Percentiles rank a stretch among this genome's conserved stretches.
Evolutionary conservation across 2,888 invertebrate species (phyloP).

Genomic region (Suillia variegata): DNA sequence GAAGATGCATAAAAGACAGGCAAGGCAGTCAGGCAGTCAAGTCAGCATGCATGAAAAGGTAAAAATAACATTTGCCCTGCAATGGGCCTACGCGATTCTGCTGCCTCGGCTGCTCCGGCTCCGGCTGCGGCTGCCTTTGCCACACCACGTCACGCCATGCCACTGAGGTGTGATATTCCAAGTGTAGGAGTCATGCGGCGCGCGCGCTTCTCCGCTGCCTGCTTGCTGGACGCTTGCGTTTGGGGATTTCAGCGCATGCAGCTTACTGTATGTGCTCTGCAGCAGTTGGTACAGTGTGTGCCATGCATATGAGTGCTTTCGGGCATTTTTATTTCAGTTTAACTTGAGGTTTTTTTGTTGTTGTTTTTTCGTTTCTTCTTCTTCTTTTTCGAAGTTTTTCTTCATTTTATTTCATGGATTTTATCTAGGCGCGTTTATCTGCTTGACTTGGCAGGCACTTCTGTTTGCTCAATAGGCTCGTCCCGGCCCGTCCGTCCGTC

Average conservation of each 20-base stretch:
- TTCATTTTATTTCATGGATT: conserved; percentile 1
- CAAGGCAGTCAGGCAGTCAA: not conserved
- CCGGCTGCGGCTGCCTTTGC: no score
- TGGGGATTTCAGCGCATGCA: conserved; percentile 11
- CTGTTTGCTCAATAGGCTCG: conserved; percentile 17
- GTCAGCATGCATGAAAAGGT: not conserved
- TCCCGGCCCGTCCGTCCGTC: no score
- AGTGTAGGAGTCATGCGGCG: conserved; percentile 54
- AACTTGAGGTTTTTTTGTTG: conserved; percentile 10
- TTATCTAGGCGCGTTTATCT: conserved; percentile 29
- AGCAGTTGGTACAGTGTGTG: not conserved
- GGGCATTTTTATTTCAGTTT: not conserved
- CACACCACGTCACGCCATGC: conserved; percentile 35
- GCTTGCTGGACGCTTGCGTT: conserved; percentile 15
- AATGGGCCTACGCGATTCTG: no score
- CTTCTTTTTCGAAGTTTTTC: not conserved
- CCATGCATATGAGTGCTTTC: not conserved
- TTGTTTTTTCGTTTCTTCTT: not conserved
- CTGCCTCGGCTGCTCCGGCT: no score
- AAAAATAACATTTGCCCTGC: conserved; percentile 3
- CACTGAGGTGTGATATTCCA: conserved; percentile 49
- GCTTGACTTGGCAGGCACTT: conserved; percentile 31
- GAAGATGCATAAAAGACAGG: no score
- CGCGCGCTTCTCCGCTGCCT: conserved; percentile 16
- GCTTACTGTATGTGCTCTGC: not conserved